phyloP scores from a whole-genome alignment of 2,113 vertebrate species.

The Thalassoma bifasciatum region DNA sequence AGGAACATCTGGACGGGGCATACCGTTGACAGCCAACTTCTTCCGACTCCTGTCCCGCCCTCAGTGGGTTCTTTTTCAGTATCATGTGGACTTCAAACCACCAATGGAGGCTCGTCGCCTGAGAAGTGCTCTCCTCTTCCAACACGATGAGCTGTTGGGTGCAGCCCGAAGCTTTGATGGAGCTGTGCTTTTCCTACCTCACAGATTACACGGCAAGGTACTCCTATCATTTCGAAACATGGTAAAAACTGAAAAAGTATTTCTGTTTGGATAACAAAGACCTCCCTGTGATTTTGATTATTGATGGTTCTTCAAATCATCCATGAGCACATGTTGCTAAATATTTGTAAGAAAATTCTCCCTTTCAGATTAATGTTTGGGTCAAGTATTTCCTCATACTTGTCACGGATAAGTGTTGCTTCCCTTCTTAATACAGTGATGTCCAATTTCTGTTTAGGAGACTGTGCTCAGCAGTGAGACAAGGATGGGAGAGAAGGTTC shows the following conservation, averaged over 20 bases:
- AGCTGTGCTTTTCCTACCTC: slow-evolving; percentile 87
- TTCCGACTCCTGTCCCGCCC: slow-evolving; percentile 90
- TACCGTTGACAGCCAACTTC: slow-evolving; percentile 88
- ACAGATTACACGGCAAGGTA: slow-evolving; percentile 84
- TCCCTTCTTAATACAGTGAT: not conserved
- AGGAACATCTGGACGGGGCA: slow-evolving; percentile 86
- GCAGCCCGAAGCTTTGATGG: slow-evolving; percentile 91
- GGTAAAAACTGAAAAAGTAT: not conserved
- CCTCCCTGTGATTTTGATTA: too few relatives aligned
- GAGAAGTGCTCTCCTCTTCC: slow-evolving; percentile 88
- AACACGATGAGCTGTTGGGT: slow-evolving; percentile 89
- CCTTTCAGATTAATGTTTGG: not conserved
- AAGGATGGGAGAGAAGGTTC: slow-evolving; percentile 87
- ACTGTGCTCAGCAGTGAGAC: slow-evolving; percentile 88
- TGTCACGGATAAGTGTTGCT: not conserved
- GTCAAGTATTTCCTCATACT: too few relatives aligned
- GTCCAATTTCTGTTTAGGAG: slow-evolving; percentile 81
- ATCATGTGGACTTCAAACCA: slow-evolving; percentile 90
- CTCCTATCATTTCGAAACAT: not conserved
- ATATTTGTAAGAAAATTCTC: not conserved
- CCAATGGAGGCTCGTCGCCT: slow-evolving; percentile 91
- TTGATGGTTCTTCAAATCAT: too few relatives aligned
- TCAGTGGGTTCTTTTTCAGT: slow-evolving; percentile 93
- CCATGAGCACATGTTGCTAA: too few relatives aligned
- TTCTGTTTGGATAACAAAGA: not conserved